phyloP scores from a whole-genome alignment of 2,888 invertebrate species.

The Megastigmus dorsalis region DNA sequence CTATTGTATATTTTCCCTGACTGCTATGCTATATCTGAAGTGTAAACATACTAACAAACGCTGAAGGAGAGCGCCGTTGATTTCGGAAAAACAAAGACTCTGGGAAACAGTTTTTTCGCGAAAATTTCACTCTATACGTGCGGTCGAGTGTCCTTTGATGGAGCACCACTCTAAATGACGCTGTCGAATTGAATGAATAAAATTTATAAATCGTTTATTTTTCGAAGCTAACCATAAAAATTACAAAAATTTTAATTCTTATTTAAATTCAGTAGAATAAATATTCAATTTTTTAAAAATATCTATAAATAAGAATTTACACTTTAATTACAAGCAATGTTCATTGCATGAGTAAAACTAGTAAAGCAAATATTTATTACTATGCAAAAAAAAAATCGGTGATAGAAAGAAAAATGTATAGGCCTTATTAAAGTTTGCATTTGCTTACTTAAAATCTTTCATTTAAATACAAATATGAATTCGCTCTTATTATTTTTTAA shows the following conservation, averaged over 20 bases:
- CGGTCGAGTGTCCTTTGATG: conserved; percentile 3
- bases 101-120: conserved; percentile 24
- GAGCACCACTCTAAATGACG: neutral
- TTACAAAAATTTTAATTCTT: neutral
- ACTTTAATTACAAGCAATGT: neutral
- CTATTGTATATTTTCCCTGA: conserved; percentile 23
- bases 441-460: too few species aligned
- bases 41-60: conserved; percentile 45
- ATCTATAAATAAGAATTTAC: too few species aligned
- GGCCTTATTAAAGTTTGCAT: too few species aligned
- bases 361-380: too few species aligned
- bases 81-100: conserved; percentile 38
- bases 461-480: too few species aligned
- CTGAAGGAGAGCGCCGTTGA: conserved; percentile 11
- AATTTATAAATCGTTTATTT: neutral
- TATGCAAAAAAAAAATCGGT: too few species aligned
- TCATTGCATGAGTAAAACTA: too few species aligned
- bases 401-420: too few species aligned
- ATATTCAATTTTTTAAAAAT: neutral
- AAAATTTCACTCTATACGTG: neutral
- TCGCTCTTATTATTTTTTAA: too few species aligned
- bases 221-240: neutral
- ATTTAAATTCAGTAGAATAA: neutral
- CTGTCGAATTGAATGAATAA: conserved; percentile 25
- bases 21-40: conserved; percentile 16